Conservation (phyloP, 2,888 invertebrate genomes). For the Melanotus villosus region DNA sequence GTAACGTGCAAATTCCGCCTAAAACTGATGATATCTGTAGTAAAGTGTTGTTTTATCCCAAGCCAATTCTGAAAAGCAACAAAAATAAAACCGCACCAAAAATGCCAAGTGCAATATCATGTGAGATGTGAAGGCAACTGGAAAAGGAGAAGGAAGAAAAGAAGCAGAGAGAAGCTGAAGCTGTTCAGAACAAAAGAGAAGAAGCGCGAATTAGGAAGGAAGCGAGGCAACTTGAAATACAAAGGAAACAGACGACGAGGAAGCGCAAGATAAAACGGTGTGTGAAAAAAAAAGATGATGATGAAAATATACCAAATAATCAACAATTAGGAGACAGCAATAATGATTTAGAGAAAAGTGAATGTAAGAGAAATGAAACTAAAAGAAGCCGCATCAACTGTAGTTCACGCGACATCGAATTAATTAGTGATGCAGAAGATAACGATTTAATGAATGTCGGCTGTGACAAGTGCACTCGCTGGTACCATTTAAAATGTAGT, state of each 20-base stretch:
- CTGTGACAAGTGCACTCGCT: too few species aligned
- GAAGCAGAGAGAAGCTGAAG: neutral
- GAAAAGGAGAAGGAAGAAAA: neutral
- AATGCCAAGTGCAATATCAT: constrained; percentile 10
- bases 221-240: constrained; percentile 8
- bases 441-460: too few species aligned
- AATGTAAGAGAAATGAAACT: neutral
- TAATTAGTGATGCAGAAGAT: constrained; percentile 1
- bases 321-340: neutral
- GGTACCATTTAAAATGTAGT: too few species aligned
- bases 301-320: constrained; percentile 1
- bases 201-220: neutral
- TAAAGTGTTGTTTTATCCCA: neutral
- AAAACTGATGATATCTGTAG: neutral
- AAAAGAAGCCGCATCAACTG: neutral
- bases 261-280: neutral
- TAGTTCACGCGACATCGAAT: constrained; percentile 2
- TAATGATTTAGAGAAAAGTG: neutral
- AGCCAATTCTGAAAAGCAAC: neutral
- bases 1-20: neutral
- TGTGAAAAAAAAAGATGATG: neutral
- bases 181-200: constrained; percentile 8
- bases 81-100: constrained; percentile 1
- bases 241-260: neutral
- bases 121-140: too few species aligned